phyloP scores from a whole-genome alignment of 1,140 invertebrate species.

The Drosophila obscura region DNA sequence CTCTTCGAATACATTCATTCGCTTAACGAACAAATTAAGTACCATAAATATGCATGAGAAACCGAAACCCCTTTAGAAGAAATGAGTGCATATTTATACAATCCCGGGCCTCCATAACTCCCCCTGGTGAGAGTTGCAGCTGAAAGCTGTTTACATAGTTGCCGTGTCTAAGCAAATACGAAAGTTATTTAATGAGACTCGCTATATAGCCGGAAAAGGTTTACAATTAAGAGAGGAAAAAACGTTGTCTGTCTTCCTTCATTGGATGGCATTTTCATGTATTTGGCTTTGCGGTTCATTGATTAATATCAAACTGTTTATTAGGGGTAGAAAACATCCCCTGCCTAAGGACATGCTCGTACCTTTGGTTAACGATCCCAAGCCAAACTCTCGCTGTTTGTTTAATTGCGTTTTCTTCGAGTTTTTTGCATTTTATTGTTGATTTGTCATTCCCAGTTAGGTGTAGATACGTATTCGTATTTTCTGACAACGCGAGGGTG shows the following conservation, averaged over 20 bases:
- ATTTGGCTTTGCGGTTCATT: slow-evolving; percentile 76
- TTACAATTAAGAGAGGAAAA: slow-evolving; percentile 59
- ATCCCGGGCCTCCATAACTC: slow-evolving; percentile 25
- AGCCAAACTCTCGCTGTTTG: slow-evolving; percentile 53
- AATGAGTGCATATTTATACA: slow-evolving; percentile 5
- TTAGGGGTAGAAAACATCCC: slow-evolving; percentile 28
- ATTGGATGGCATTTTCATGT: slow-evolving; percentile 63
- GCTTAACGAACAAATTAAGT: slow-evolving; percentile 66
- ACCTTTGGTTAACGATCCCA: background rate
- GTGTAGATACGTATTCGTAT: slow-evolving; percentile 37
- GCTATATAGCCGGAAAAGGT: slow-evolving; percentile 41
- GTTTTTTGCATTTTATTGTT: slow-evolving; percentile 13
- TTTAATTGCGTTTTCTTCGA: slow-evolving; percentile 71
- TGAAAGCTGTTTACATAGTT: slow-evolving; percentile 62
- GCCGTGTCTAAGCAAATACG: slow-evolving; percentile 61
- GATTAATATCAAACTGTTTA: slow-evolving; percentile 78
- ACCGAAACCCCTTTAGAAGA: slow-evolving; percentile 30
- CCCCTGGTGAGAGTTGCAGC: slow-evolving; percentile 43
- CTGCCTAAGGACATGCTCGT: background rate
- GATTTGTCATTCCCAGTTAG: slow-evolving; percentile 74
- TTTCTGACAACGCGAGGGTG: slow-evolving; percentile 5
- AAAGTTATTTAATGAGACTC: slow-evolving; percentile 58
- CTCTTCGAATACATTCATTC: slow-evolving; percentile 35
- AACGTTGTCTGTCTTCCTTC: slow-evolving; percentile 41
- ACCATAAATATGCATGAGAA: slow-evolving; percentile 77